These are phyloP conservation scores for Geotrypetes seraphini DNA, from an alignment of 2,797 vertebrate species.

Conservation along the genomic window DNA sequence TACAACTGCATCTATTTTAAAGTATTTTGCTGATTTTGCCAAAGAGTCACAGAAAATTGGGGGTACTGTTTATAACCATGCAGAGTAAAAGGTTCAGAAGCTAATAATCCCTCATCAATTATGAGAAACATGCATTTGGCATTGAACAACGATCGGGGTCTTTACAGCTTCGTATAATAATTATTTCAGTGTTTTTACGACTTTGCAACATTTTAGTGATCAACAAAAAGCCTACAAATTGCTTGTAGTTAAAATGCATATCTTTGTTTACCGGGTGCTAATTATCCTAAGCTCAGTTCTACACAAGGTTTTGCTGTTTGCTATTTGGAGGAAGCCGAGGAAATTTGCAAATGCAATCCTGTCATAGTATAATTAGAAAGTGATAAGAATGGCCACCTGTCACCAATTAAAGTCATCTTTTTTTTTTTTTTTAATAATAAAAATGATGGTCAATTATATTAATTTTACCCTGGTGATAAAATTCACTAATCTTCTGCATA, in stretches of 20 bases:
- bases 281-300: conserved; percentile 25
- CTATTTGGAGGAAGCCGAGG: conserved; percentile 8
- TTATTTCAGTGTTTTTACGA: conserved; percentile 10
- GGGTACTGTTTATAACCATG: no score
- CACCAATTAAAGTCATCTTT: conserved; percentile 29
- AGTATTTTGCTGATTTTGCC: no score
- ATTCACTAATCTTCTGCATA: conserved; percentile 43
- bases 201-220: not conserved
- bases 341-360: conserved; percentile 19
- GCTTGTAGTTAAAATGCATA: conserved; percentile 9
- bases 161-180: not conserved
- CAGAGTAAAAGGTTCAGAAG: no score
- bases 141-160: no score
- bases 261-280: conserved; percentile 22
- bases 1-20: no score
- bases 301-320: conserved; percentile 24
- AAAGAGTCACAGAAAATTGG: no score
- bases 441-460: conserved; percentile 38
- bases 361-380: conserved; percentile 12
- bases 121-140: no score
- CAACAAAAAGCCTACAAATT: conserved; percentile 13
- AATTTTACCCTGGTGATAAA: conserved; percentile 41
- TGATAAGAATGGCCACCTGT: conserved; percentile 26
- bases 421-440: conserved; percentile 32
- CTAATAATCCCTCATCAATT: no score